Percentiles rank a stretch among this genome's conserved stretches.
Conservation (phyloP, 2,888 invertebrate species). For the Holacanthella duospinosa region DNA sequence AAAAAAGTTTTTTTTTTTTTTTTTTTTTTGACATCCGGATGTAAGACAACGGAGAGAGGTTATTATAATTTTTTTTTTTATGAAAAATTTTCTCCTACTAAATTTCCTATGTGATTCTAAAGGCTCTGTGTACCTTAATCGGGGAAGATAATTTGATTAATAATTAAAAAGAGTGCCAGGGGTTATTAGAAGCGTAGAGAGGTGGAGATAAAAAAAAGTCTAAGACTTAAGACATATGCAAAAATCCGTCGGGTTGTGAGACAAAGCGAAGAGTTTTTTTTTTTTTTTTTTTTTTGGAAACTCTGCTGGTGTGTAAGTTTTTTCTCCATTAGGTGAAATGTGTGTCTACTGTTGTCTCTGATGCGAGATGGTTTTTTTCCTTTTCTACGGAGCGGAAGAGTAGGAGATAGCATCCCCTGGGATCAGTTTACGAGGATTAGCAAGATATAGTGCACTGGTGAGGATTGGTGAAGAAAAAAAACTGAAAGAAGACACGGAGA, state of each 20-base stretch:
- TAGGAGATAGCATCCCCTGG: conserved; percentile 17
- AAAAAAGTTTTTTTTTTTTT: not conserved
- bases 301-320: not conserved
- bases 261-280: too few species aligned
- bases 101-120: too few species aligned
- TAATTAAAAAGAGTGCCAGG: not conserved
- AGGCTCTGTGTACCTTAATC: not conserved
- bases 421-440: conserved; percentile 31
- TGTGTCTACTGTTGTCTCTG: not conserved
- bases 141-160: conserved; percentile 1
- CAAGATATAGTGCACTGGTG: conserved; percentile 10
- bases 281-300: too few species aligned
- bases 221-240: not conserved
- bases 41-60: not conserved
- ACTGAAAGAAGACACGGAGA: too few species aligned
- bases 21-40: not conserved
- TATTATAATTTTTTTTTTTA: too few species aligned
- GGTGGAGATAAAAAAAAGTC: not conserved
- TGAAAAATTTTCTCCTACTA: too few species aligned
- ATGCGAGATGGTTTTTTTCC: not conserved
- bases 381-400: not conserved
- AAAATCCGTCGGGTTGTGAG: too few species aligned
- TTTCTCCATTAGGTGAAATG: not conserved
- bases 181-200: not conserved
- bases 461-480: not conserved